Percentiles rank a stretch among this genome's conserved stretches.
Conservation (phyloP, 2,888 invertebrate genomes). For the Magallana nippona region DNA sequence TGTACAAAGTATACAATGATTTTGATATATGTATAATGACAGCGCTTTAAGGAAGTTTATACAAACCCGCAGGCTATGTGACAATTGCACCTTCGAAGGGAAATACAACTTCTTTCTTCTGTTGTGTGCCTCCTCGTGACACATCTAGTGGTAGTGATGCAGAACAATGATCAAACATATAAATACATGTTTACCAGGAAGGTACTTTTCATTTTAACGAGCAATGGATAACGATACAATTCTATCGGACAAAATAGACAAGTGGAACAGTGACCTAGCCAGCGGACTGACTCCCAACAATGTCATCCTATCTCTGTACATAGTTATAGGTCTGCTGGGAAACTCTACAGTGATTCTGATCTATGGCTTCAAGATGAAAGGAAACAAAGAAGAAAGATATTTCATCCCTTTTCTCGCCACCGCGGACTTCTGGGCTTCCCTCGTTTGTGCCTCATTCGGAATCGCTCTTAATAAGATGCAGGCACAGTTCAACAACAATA, state of each 20-base stretch:
- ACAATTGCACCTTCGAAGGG: no score
- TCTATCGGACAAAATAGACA: not conserved
- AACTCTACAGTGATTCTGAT: conserved; percentile 40
- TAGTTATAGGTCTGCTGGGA: conserved; percentile 36
- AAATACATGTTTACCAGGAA: not conserved
- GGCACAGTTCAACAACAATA: conserved; percentile 20
- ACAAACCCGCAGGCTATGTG: no score
- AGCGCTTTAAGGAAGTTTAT: no score
- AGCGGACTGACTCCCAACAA: conserved; percentile 33
- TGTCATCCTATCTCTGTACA: conserved; percentile 36
- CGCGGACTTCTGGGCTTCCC: conserved; percentile 29
- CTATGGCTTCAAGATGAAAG: conserved; percentile 40
- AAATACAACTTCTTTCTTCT: not conserved
- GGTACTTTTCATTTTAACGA: not conserved
- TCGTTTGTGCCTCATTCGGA: conserved; percentile 25
- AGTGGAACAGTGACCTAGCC: conserved; percentile 43
- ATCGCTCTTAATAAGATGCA: conserved; percentile 32
- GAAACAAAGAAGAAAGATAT: conserved; percentile 42
- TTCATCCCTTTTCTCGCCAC: conserved; percentile 44
- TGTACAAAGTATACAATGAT: no score
- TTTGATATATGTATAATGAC: no score
- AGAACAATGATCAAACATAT: not conserved
- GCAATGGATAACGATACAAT: not conserved
- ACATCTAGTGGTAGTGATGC: not conserved
- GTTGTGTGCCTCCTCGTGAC: not conserved